Conservation (phyloP, 1,140 invertebrate species). For the Bombus impatiens region DNA sequence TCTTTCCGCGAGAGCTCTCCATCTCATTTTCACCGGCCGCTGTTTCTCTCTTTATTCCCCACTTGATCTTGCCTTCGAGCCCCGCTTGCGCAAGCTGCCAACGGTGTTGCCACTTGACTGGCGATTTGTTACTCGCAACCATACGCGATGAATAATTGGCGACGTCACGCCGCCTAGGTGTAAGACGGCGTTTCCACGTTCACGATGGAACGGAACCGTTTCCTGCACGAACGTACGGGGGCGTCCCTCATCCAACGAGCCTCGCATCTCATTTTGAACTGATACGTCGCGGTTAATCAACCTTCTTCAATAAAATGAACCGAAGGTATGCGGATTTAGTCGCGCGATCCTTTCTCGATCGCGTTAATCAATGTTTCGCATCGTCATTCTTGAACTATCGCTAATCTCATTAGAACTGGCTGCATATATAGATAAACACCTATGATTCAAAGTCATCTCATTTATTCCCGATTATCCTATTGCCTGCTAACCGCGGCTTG, state of each 20-base stretch:
- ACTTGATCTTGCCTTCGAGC: slow-evolving; percentile 35
- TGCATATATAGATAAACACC: slow-evolving; percentile 15
- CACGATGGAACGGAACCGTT: slow-evolving; percentile 63
- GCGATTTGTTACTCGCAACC: slow-evolving; percentile 81
- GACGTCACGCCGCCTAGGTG: slow-evolving; percentile 65
- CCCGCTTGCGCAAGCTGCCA: slow-evolving; percentile 73
- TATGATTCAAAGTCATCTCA: slow-evolving; percentile 11
- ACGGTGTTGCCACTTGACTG: slow-evolving; percentile 81
- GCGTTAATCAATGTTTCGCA: not conserved
- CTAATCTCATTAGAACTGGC: slow-evolving; percentile 31
- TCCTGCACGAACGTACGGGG: slow-evolving; percentile 49
- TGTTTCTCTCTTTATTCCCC: not conserved
- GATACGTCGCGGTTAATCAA: slow-evolving; percentile 17
- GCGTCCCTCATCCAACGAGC: slow-evolving; percentile 33
- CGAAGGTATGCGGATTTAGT: slow-evolving; percentile 18
- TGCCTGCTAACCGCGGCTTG: not conserved
- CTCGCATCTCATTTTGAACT: not conserved
- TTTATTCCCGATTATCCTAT: slow-evolving; percentile 37
- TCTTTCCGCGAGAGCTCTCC: slow-evolving; percentile 5
- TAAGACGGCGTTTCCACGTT: slow-evolving; percentile 67
- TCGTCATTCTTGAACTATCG: slow-evolving; percentile 7
- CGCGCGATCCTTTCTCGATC: not conserved
- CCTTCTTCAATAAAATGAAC: not conserved
- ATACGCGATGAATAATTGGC: slow-evolving; percentile 81
- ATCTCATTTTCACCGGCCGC: slow-evolving; percentile 8